Percentiles rank a stretch among this genome's conserved stretches.
phyloP scores from a whole-genome alignment of 1,140 invertebrate species.

The Octopus bimaculoides region DNA sequence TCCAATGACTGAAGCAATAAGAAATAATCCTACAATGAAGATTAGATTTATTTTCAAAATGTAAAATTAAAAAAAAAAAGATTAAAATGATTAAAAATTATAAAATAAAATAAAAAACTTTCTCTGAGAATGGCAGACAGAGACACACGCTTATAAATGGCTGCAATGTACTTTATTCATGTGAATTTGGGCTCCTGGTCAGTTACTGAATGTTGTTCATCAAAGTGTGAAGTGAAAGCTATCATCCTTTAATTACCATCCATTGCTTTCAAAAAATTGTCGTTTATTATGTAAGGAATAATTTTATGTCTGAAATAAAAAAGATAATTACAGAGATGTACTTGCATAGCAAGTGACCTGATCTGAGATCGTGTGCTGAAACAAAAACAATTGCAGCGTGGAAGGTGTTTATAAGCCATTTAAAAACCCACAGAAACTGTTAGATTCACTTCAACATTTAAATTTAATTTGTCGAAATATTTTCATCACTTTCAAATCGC shows the following conservation, averaged over 20 bases:
- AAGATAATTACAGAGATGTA: neutral
- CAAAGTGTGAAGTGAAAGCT: too few relatives aligned
- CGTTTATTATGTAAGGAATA: slow-evolving; percentile 39
- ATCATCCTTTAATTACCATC: slow-evolving; percentile 30
- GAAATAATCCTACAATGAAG: too few relatives aligned
- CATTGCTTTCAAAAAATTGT: slow-evolving; percentile 40
- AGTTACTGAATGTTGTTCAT: too few relatives aligned
- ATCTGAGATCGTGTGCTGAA: too few relatives aligned
- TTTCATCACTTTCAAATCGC: too few relatives aligned
- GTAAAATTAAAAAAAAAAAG: neutral
- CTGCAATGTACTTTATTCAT: neutral
- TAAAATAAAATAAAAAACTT: neutral
- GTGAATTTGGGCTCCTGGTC: neutral
- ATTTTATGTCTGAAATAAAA: slow-evolving; percentile 43
- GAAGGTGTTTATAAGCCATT: too few relatives aligned
- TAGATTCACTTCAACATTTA: too few relatives aligned
- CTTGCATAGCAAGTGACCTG: too few relatives aligned
- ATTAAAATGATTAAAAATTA: neutral
- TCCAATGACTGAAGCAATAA: too few relatives aligned
- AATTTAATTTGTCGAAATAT: too few relatives aligned
- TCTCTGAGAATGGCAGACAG: neutral
- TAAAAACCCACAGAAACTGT: too few relatives aligned
- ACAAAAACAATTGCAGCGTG: too few relatives aligned
- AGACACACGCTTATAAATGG: neutral
- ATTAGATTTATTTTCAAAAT: neutral